These are phyloP conservation scores for Anagyrus pseudococci DNA, from an alignment of 2,888 invertebrate genomes.

Conservation along the genomic window DNA sequence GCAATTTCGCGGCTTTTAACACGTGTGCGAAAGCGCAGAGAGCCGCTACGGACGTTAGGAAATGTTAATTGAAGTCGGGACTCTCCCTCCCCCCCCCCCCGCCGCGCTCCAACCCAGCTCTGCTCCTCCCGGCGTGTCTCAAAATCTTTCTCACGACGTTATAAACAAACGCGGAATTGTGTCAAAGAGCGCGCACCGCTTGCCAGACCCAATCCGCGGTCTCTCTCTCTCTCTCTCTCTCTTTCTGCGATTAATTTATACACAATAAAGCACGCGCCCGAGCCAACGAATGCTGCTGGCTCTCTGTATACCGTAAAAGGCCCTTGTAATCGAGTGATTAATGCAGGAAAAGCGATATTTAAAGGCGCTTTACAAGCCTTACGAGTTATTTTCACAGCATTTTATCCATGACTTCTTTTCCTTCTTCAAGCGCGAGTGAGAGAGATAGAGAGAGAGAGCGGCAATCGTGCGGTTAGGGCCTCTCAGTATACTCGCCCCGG, in stretches of 20 bases:
- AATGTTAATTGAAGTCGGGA: not conserved
- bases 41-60: no score
- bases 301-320: no score
- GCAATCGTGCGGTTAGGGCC: no score
- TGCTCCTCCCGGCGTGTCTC: no score
- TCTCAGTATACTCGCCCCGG: slow-evolving; percentile 4
- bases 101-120: no score
- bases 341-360: slow-evolving; percentile 3
- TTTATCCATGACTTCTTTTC: not conserved
- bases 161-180: not conserved
- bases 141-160: not conserved
- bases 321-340: not conserved
- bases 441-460: no score
- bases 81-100: not conserved
- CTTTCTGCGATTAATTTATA: not conserved
- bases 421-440: not conserved
- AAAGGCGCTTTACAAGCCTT: slow-evolving; percentile 8
- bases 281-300: no score
- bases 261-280: not conserved
- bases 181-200: no score
- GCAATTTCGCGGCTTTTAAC: no score
- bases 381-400: slow-evolving; percentile 4
- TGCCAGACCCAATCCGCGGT: no score
- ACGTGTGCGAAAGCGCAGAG: no score
- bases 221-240: not conserved